A percentile compares a stretch with the other conserved stretches of the same genome.
These are phyloP conservation scores for Philaenus spumarius DNA, from an alignment of 1,140 invertebrate genomes.

Conservation along the genomic window DNA sequence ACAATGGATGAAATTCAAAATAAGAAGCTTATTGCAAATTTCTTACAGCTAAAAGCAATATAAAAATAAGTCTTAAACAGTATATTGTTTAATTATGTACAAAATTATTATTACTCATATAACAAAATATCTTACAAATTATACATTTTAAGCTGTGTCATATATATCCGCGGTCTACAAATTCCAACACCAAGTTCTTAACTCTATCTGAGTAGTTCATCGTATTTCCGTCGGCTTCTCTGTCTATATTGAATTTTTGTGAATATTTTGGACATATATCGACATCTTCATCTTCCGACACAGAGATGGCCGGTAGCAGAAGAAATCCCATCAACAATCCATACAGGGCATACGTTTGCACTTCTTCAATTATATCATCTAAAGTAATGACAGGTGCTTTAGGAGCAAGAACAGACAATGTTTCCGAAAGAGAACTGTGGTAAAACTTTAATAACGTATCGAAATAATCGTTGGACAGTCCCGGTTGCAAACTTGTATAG, in stretches of 20 bases:
- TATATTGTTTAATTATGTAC: too few relatives aligned
- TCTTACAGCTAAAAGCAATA: too few relatives aligned
- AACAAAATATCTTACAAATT: too few relatives aligned
- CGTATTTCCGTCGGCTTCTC: slow-evolving; percentile 3
- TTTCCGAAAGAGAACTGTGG: slow-evolving; percentile 41
- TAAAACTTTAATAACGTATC: slow-evolving; percentile 46
- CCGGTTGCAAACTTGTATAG: slow-evolving; percentile 42
- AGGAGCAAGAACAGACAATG: slow-evolving; percentile 10
- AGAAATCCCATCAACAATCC: slow-evolving; percentile 24
- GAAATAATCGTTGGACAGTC: slow-evolving; percentile 42
- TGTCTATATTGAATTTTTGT: background rate
- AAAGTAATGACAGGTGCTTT: slow-evolving; percentile 6
- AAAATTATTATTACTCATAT: too few relatives aligned
- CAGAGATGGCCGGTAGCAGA: slow-evolving; percentile 21
- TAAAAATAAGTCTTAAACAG: too few relatives aligned
- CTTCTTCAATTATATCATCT: slow-evolving; percentile 18
- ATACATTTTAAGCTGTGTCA: too few relatives aligned
- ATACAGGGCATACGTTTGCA: slow-evolving; percentile 22
- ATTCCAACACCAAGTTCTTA: slow-evolving; percentile 20
- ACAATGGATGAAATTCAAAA: too few relatives aligned
- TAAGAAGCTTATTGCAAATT: too few relatives aligned
- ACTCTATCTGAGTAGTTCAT: slow-evolving; percentile 15
- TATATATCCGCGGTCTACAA: slow-evolving; percentile 24
- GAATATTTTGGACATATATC: background rate
- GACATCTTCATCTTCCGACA: background rate